A percentile compares a stretch with the other conserved stretches of the same genome.
Conservation (phyloP, 2,888 invertebrate species). For the Ochropleura leucogaster region DNA sequence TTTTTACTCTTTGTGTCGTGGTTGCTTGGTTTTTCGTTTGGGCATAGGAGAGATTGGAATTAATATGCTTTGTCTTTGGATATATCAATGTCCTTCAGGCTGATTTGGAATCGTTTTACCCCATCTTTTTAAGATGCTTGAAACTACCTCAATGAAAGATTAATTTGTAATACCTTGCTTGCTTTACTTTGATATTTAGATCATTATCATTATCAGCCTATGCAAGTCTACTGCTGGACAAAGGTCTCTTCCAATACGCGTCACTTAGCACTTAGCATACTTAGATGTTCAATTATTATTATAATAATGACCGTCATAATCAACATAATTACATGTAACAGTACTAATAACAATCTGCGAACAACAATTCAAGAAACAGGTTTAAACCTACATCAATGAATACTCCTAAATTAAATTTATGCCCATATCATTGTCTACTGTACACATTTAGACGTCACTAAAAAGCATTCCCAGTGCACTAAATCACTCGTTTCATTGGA, state of each 20-base stretch:
- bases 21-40: slow-evolving; percentile 27
- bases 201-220: no score
- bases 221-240: no score
- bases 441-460: slow-evolving; percentile 80
- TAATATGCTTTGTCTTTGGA: neutral
- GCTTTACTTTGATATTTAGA: no score
- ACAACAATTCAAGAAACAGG: slow-evolving; percentile 37
- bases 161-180: neutral
- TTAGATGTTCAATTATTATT: neutral
- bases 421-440: slow-evolving; percentile 80
- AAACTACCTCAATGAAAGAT: neutral
- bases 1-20: slow-evolving; percentile 53
- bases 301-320: neutral
- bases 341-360: slow-evolving; percentile 26
- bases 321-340: slow-evolving; percentile 18
- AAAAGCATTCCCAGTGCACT: slow-evolving; percentile 85
- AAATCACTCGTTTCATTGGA: slow-evolving; percentile 82
- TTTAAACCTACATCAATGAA: slow-evolving; percentile 46
- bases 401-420: slow-evolving; percentile 75
- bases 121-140: neutral
- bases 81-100: neutral
- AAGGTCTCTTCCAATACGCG: no score
- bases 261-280: no score
- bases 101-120: neutral
- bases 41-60: neutral